Base-by-base conservation (phyloP, 1,140 invertebrate genomes). In the Macrotrachela quadricornifera region DNA sequence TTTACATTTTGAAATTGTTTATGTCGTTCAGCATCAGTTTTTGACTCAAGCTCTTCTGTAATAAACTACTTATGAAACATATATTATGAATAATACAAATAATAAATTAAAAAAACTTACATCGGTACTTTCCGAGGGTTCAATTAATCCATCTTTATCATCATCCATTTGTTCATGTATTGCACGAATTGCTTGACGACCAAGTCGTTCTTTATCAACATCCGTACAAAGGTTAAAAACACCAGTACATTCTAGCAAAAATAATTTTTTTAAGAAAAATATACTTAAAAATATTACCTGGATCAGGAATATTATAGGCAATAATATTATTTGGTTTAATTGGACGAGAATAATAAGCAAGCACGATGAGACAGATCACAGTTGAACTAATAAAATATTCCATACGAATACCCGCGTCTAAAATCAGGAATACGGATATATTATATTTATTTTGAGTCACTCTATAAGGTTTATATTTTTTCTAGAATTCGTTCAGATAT, bases 1-100 rank as follows among this genome's bases (percentile, higher is more conserved):
- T 91, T 84, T 66, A 90, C 85, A 58, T 80, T 79, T 75, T 95
- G 88, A 69, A 94, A 92, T 30, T 80, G 81, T 59, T 81, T 80
- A 64, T 88, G 83, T 52, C 85, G 44, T 47, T 66, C 64, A 57
- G 61, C 62, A 18, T 17, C 54, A 4, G 21, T 30, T 45, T 48
- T 46, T 14, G 46, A 48, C 30, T 53, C 44, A 15, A 53, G 37
- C 15, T 53, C 51, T 37, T 53, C 51, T 11, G 39, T 39, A 15
- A 53, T 39, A 47, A 53, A 53, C 51, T 30, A 30, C 8, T 30
- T 13, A 13, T 41, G 10, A 41, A 41, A 41, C 10, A 41, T n/a
- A n/a, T 41, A 13, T 41, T 41, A 6, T 41, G 3, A 41, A 41
- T 13, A 6, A 41, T 41, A 41, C 8, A 41, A 13, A 41, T 10